Base-by-base conservation (phyloP, 2,888 invertebrate species). In the Mesorhabditis sp. region DNA sequence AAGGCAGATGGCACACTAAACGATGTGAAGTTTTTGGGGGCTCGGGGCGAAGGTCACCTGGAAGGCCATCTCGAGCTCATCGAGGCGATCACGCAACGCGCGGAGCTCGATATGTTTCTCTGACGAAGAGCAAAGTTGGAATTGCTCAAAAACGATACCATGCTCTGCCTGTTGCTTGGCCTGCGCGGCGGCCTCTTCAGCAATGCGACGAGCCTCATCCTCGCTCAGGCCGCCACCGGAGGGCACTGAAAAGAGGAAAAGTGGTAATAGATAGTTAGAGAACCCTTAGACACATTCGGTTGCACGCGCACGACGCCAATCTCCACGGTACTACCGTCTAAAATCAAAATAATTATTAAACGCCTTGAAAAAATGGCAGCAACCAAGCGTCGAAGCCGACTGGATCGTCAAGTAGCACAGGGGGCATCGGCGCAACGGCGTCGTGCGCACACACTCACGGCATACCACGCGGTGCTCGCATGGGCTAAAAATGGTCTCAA, bases 401-500 rank as follows among this genome's bases (percentile, higher is more conserved):
- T 72, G 28, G 50, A 77, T 74, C 28, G 71, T 72, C 28, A 68
- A 70, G 70, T 74, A 75, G 62, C 77, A 77, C 45, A 77, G 64
- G 10, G 75, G 77, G 69, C 77, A 77, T 43, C 77, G 63, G 41
- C 75, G 65, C 50, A 75, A 70, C 4, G 75, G 68, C 15, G 72
- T 74, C 45, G 62, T 72, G 45, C 70, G 67, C 0, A 75, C 76
- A 67, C 78, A 78, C 45, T 74, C 73, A n/a, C 69, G 72, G 70
- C 80, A 80, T 6, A 75, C 72, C 41, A 76, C 78, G n/a, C 76
- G 72, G 68, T 80, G 80, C 42, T 77, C 78, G 65, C 80, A 80
- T 6, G 80, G 80, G 6, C 74, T 50, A 67, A 80, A 75, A 28
- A 28, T 28, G 28, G 28, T 28, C 28, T 28, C 28, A 28, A 28